These are phyloP conservation scores for Zeuzera pyrina DNA, from an alignment of 2,888 invertebrate genomes.

Conservation along the genomic window DNA sequence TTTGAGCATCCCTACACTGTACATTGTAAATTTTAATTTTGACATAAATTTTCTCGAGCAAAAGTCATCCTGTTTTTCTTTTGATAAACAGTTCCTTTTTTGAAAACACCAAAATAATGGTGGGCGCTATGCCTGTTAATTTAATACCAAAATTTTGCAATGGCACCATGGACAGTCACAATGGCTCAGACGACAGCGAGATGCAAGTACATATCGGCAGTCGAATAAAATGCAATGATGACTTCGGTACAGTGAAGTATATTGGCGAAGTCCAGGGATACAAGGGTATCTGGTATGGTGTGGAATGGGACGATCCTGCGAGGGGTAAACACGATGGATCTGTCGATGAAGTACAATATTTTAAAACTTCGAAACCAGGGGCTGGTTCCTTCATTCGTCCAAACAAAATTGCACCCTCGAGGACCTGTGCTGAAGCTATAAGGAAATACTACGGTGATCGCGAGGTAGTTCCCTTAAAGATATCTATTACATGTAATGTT, in stretches of 20 bases:
- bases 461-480: slow-evolving; percentile 37
- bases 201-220: slow-evolving; percentile 62
- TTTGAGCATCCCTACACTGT: no score
- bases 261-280: slow-evolving; percentile 82
- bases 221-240: slow-evolving; percentile 52
- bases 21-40: no score
- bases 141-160: slow-evolving; percentile 69
- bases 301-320: slow-evolving; percentile 95
- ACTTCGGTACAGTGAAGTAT: slow-evolving; percentile 77
- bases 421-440: slow-evolving; percentile 83
- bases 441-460: slow-evolving; percentile 58
- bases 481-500: not conserved
- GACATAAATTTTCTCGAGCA: slow-evolving; percentile 29
- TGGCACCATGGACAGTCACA: slow-evolving; percentile 62
- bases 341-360: slow-evolving; percentile 86
- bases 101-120: slow-evolving; percentile 63
- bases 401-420: slow-evolving; percentile 82
- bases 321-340: slow-evolving; percentile 95
- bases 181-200: slow-evolving; percentile 60
- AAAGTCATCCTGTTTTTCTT: slow-evolving; percentile 57
- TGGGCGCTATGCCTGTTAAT: slow-evolving; percentile 71
- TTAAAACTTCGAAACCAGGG: slow-evolving; percentile 80
- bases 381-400: slow-evolving; percentile 93
- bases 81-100: slow-evolving; percentile 61
- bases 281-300: slow-evolving; percentile 88